Conservation (phyloP, 2,113 vertebrate species). For the Sorex araneus region DNA sequence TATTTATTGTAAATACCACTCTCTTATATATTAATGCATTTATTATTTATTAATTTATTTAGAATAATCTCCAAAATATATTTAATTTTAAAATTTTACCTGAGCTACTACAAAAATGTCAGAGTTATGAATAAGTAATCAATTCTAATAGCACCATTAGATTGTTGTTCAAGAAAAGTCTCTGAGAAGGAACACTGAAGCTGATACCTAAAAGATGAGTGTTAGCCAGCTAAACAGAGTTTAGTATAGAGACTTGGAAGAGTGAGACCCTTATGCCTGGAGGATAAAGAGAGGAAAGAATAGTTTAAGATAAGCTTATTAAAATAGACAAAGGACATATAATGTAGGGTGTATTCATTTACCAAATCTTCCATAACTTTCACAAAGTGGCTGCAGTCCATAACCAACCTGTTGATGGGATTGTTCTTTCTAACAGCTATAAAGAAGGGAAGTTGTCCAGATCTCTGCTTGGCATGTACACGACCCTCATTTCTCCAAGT, state of each 20-base stretch:
- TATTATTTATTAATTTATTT: too few species aligned
- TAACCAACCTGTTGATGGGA: not conserved
- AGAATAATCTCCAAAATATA: conserved; percentile 34
- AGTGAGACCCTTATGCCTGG: not conserved
- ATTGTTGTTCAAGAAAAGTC: not conserved
- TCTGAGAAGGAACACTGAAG: not conserved
- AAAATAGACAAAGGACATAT: not conserved
- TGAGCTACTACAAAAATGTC: not conserved
- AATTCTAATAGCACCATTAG: not conserved
- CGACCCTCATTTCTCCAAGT: not conserved
- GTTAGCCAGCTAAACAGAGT: not conserved
- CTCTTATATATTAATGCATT: not conserved
- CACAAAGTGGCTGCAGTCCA: not conserved
- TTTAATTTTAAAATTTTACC: conserved; percentile 19
- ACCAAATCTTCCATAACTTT: not conserved
- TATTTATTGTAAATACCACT: not conserved
- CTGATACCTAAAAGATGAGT: not conserved
- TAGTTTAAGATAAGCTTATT: not conserved
- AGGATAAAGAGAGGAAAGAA: not conserved
- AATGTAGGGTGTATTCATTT: not conserved
- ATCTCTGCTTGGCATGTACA: not conserved
- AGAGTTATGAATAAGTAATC: conserved; percentile 8
- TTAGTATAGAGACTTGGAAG: too few species aligned
- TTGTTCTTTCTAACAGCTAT: not conserved
- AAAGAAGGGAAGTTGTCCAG: not conserved